Conservation (phyloP, 2,888 invertebrate species). For the Polydrusus cervinus region DNA sequence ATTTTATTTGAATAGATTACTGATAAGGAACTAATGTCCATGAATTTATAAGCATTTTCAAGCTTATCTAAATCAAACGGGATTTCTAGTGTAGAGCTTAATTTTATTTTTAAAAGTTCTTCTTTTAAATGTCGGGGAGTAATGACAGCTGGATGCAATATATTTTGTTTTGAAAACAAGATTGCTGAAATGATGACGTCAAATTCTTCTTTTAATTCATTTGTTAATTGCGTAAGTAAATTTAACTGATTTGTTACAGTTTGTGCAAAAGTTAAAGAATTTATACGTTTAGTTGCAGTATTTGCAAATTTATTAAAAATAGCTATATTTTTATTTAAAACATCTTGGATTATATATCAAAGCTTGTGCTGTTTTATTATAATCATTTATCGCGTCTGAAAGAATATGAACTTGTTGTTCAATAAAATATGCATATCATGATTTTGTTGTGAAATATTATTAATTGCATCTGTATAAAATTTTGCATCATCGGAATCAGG, state of each 20-base stretch:
- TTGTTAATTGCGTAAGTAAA: conserved; percentile 49
- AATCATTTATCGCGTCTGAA: conserved; percentile 56
- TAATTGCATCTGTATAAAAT: conserved; percentile 47
- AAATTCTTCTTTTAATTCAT: conserved; percentile 50
- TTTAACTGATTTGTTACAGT: conserved; percentile 53
- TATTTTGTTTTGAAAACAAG: conserved; percentile 55
- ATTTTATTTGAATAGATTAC: conserved; percentile 48
- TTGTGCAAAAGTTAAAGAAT: conserved; percentile 29
- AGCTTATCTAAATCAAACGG: conserved; percentile 45
- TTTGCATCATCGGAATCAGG: conserved; percentile 52
- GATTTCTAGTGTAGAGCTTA: conserved; percentile 45
- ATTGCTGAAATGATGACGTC: conserved; percentile 52
- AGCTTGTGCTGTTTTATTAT: conserved; percentile 53
- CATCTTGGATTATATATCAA: conserved; percentile 54
- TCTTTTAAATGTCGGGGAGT: conserved; percentile 46
- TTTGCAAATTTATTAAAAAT: conserved; percentile 53
- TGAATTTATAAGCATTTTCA: conserved; percentile 48
- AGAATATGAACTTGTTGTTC: conserved; percentile 55
- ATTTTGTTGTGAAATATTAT: conserved; percentile 38
- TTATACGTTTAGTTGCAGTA: conserved; percentile 18
- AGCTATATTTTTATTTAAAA: conserved; percentile 49
- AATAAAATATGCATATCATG: conserved; percentile 48
- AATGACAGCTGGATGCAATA: conserved; percentile 53
- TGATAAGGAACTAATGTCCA: conserved; percentile 39
- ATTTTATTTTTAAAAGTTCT: conserved; percentile 42